Evolutionary conservation across 2,113 vertebrate genomes (phyloP), one percentile per base, ranked within the genome.

Genomic region (Himantopus leucocephalus): DNA sequence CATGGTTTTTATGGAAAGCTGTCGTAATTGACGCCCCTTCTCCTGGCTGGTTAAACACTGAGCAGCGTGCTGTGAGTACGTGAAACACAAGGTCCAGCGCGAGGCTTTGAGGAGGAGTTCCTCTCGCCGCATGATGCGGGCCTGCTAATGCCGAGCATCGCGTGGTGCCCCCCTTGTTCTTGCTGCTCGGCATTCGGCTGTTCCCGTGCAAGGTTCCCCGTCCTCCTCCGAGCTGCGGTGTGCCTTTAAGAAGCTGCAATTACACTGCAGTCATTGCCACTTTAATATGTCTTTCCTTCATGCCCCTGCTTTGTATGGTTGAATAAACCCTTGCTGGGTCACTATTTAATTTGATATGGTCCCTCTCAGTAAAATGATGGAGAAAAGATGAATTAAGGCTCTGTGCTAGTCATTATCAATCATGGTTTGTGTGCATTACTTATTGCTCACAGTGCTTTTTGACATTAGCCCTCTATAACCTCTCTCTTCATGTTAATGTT

Each of bases 391-490:
- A 98, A 98, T 98, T 98, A 94, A 96, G 95, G 95, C 94, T 96
- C 96, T 93, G 95, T 96, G 82, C 74, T 92, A 94, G 94, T 98
- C 98, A 96, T 98, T 96, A 99, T 99, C 98, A 98, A 98, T 99
- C 98, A 98, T 97, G 77, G 96, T 98, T 98, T 97, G 98, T 98
- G 98, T 98, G 97, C 98, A 98, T 99, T 98, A 98, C 98, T 98
- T 98, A 98, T 98, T 98, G 97, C 98, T 98, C 98, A 96, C 97
- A 95, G 97, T 98, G 98, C 97, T 97, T 98, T 98, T 97, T 98
- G 98, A 98, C 98, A 98, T 97, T 68, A 95, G 97, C 97, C 97
- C 97, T 98, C 94, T 97, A 84, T 97, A 96, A 96, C 97, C 94
- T 97, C 62, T 95, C 93, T 96, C 77, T 85, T 74, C 59, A 96